Evolutionary conservation across 2,888 invertebrate genomes (phyloP).

Genomic region (Drosophila conformis): DNA sequence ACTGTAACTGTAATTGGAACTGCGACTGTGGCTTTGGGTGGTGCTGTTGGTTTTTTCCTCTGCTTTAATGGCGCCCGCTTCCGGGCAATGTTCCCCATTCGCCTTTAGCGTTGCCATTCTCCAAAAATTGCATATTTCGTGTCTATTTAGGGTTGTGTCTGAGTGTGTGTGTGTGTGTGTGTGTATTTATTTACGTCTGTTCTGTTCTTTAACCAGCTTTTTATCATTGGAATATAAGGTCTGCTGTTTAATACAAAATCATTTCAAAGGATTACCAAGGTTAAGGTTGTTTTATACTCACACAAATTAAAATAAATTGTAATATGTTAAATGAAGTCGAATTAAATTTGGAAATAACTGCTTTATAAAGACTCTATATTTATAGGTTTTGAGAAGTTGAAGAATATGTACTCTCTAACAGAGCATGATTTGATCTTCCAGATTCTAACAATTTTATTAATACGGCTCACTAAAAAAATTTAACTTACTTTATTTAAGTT

Average conservation of each 20-base stretch:
- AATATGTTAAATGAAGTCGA: neutral
- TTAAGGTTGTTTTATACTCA: neutral
- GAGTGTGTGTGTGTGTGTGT: neutral
- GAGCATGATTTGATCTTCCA: neutral
- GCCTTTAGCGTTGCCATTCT: conserved; percentile 22
- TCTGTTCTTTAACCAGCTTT: neutral
- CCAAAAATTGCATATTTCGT: conserved; percentile 20
- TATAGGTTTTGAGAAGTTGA: neutral
- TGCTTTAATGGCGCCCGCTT: conserved; percentile 66
- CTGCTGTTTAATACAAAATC: neutral
- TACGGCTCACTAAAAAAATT: neutral
- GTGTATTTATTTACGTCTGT: neutral
- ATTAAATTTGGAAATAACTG: neutral
- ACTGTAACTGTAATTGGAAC: conserved; percentile 72
- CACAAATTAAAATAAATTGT: neutral
- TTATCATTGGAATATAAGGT: neutral
- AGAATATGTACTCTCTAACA: neutral
- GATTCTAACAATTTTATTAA: neutral
- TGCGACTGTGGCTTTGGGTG: conserved; percentile 67
- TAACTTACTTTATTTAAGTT: neutral
- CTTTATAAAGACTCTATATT: neutral
- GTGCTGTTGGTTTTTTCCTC: conserved; percentile 28
- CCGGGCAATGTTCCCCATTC: conserved; percentile 27
- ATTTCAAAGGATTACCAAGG: neutral
- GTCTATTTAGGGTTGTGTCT: neutral